Evolutionary conservation across 64 coral and sea anemone species (phyloP), one percentile per base, ranked within the genome.

Genomic region (Pocillopora damicornis): DNA sequence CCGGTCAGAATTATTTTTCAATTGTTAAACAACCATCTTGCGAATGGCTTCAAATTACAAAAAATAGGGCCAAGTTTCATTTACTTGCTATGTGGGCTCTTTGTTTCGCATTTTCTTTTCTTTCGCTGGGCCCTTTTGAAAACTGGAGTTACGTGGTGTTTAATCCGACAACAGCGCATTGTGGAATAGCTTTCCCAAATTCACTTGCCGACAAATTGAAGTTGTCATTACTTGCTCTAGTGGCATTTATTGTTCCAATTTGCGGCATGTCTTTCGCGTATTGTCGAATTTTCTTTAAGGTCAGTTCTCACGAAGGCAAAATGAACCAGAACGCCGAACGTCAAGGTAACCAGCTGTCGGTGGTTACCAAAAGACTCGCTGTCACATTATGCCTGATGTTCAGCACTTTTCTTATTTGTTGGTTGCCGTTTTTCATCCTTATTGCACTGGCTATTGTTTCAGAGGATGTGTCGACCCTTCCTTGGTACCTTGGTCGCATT

Each of bases 371-470:
- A 68, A 96, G 92, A 67, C 91, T 96, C 22, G 75, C 91, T 7
- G 68, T 92, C 38, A 96, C 94, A 11, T 66, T 96, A 12, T 96
- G 90, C 60, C 76, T 96, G 3, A 96, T 96, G 94, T 96, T 96
- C 62, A 85, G 87, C 20, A 96, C 94, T 2, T 96, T 96, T 51
- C 81, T 92, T 20, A 74, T 85, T 18, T 96, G 94, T 45, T 96
- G 94, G 94, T 58, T 87, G 13, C 94, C 94, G 9, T 96, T 96
- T 90, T 96, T 96, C 37, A 30, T 96, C 13, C 79, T 96, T n/a
- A 90, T 92, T 76, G 34, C 82, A 22, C 59, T 96, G 12, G 90
- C 94, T 15, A 57, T 92, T 38, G 22, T 63, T 15, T 76, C 87
- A 5, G 68, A 92, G 2, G 51, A 86, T 59, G 58, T 88, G 5